Percentiles rank a stretch among this genome's conserved stretches.
Evolutionary conservation across 2,797 vertebrate genomes (phyloP).

Genomic region (Prunella strophiata): DNA sequence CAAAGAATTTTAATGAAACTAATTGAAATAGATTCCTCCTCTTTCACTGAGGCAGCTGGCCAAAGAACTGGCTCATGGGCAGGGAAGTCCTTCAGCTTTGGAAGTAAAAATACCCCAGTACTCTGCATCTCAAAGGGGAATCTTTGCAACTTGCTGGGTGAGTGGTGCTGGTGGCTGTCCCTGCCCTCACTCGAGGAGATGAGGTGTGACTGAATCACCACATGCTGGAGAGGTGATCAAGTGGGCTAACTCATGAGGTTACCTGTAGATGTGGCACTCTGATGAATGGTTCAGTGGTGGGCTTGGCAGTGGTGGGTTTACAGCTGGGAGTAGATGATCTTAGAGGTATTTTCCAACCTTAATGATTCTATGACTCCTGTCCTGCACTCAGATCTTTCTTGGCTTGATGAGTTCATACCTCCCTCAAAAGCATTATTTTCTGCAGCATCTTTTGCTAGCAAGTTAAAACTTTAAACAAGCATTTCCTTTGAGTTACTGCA

Average conservation of each 20-base stretch:
- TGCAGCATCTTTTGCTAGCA: not conserved
- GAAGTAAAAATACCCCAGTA: not conserved
- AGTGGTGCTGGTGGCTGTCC: not conserved
- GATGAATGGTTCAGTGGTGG: not conserved
- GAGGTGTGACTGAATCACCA: not conserved
- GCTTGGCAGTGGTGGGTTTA: not conserved
- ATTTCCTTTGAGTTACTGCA: not conserved
- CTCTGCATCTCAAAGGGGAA: not conserved
- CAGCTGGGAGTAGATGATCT: rapidly evolving
- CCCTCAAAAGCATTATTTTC: not conserved
- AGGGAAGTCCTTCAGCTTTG: not conserved
- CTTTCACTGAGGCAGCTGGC: not conserved
- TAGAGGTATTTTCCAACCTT: not conserved
- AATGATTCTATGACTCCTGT: not conserved
- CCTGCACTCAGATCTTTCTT: not conserved
- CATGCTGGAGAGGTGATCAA: not conserved
- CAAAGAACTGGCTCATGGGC: not conserved
- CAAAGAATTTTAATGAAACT: conserved; percentile 29
- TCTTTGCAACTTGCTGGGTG: not conserved
- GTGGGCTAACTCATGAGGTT: not conserved
- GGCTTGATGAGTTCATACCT: not conserved
- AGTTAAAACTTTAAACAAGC: not conserved
- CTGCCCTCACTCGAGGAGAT: not conserved
- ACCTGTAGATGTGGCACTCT: not conserved
- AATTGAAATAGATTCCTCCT: conserved; percentile 1